phyloP scores from a whole-genome alignment of 2,888 invertebrate species.

The Agrochola circellaris region DNA sequence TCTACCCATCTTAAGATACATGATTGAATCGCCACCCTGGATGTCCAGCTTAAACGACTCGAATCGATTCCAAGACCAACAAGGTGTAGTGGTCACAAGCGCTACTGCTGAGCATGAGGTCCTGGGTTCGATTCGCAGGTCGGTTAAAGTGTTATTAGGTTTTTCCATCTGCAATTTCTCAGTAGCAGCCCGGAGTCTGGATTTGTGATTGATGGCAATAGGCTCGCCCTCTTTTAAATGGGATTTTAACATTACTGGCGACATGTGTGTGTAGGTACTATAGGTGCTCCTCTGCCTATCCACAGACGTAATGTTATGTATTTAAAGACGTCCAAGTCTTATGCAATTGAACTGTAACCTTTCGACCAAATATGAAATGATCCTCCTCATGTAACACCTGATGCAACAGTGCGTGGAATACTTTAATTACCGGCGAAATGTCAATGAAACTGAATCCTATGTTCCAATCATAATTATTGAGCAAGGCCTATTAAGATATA shows the following conservation, averaged over 20 bases:
- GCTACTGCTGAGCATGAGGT: too few species aligned
- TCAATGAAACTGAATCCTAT: slow-evolving; percentile 11
- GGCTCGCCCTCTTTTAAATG: too few species aligned
- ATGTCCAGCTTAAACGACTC: background rate
- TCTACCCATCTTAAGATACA: background rate
- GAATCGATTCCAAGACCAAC: too few species aligned
- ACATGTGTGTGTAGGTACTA: too few species aligned
- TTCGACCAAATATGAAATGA: slow-evolving; percentile 6
- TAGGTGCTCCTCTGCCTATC: background rate
- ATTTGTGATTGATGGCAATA: too few species aligned
- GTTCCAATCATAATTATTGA: background rate
- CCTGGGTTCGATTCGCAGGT: too few species aligned
- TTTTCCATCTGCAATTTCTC: too few species aligned
- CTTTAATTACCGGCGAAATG: slow-evolving; percentile 27
- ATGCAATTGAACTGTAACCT: slow-evolving; percentile 13
- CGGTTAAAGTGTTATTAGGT: too few species aligned
- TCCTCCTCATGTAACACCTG: background rate
- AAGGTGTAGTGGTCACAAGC: too few species aligned
- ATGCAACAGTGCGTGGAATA: slow-evolving; percentile 10
- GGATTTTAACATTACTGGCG: too few species aligned
- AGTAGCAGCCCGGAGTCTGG: too few species aligned
- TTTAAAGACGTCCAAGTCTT: background rate
- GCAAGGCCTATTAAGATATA: background rate
- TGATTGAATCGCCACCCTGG: background rate
- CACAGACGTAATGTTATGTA: background rate